Base-by-base conservation (phyloP, 2,113 vertebrate species). In the Aramus guarauna region DNA sequence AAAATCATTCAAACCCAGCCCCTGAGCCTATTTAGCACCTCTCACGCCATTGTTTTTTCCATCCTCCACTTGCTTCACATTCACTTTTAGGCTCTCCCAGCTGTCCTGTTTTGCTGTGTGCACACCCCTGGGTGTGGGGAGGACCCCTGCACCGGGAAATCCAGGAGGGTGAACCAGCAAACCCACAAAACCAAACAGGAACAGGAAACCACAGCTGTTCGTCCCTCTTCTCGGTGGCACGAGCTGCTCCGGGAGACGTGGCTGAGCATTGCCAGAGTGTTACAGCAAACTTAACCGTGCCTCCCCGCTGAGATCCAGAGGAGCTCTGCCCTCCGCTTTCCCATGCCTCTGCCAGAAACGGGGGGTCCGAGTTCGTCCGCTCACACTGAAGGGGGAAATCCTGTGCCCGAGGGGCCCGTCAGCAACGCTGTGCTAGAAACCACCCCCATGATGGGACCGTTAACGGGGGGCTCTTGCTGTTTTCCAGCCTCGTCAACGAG, bases 401-500 rank as follows among this genome's bases (percentile, higher is more conserved):
- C 74, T 5, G 19, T 55, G 52, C 79, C 66, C 39, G 6, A 39
- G 30, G 52, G 6, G 27, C 56, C 47, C 2, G 0, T 27, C 24
- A 12, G 56, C 67, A 52, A 15, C 8, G 5, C 8, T 15, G 1
- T 9, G 43, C 23, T 4, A 36, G 32, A 30, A 77, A 43, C 9
- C 45, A 18, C 5, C 7, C 27, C 30, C 0, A 0, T 1, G 15
- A 15, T 3, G 27, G 41, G 29, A 13, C 7, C 26, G 9, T 50
- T 94, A 30, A 94, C 0, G 1, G 12, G 6, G 5, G 34, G 8
- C 60, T 29, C 53, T 94, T 43, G 19, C n/a, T 81, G 9, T 34
- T 58, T 19, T 58, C 19, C 96, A 99, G 99, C 88, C 99, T 99
- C 7, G 98, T 99, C 37, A 97, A 94, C 0, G 99, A 99, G 88